These are phyloP conservation scores for Melanerpes aurifrons DNA, from an alignment of 2,113 vertebrate genomes.

Conservation along the genomic window DNA sequence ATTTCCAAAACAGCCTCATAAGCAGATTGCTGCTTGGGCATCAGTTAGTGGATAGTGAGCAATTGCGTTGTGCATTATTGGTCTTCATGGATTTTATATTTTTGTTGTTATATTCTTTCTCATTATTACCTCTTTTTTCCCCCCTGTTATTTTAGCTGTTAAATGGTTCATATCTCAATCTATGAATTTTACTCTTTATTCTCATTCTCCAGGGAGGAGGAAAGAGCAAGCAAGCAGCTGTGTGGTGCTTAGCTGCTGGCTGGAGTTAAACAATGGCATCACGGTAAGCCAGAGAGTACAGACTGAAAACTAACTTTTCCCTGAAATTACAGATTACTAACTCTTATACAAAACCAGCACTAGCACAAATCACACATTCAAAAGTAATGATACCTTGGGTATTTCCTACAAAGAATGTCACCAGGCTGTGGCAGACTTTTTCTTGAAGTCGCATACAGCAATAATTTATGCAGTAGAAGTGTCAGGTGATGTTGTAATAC, in stretches of 20 bases:
- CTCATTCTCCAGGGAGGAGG: not conserved
- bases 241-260: not conserved
- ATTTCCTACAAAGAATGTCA: not conserved
- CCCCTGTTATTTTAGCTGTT: not conserved
- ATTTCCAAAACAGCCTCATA: not conserved
- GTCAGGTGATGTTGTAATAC: rapidly evolving
- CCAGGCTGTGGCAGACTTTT: not conserved
- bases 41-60: no score
- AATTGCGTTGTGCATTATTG: not conserved
- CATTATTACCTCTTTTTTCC: not conserved
- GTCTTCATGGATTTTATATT: not conserved
- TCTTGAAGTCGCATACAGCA: not conserved
- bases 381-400: not conserved
- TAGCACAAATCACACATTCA: not conserved
- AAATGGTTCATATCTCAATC: not conserved
- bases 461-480: rapidly evolving
- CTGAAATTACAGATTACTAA: not conserved
- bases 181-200: not conserved
- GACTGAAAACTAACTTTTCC: not conserved
- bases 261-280: not conserved
- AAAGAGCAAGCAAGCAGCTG: not conserved
- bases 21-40: no score
- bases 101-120: no score
- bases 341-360: not conserved
- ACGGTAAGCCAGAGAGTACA: not conserved